Percentiles rank a stretch among this genome's conserved stretches.
Evolutionary conservation across 2,113 vertebrate genomes (phyloP).

Genomic region (Plotosus lineatus): DNA sequence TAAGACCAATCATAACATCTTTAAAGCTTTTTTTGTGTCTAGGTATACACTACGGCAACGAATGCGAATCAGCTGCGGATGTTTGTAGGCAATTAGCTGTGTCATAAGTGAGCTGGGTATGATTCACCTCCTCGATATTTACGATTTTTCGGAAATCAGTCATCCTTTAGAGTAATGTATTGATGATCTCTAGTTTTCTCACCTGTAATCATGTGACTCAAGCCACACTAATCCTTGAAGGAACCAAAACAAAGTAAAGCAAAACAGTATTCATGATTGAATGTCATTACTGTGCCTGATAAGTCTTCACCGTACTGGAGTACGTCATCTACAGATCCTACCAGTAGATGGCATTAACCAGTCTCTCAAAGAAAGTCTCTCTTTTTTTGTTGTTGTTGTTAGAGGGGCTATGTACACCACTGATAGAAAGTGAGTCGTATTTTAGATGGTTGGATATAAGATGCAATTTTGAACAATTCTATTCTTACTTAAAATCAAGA

Average conservation of each 20-base stretch:
- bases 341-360: slow-evolving; percentile 62
- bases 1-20: slow-evolving; percentile 23
- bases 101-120: slow-evolving; percentile 27
- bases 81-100: neutral
- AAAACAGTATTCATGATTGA: neutral
- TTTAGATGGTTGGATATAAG: neutral
- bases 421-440: neutral
- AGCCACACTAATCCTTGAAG: neutral
- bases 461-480: neutral
- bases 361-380: slow-evolving; percentile 41
- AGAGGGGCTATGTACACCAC: slow-evolving; percentile 1
- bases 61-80: slow-evolving; percentile 8
- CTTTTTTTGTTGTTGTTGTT: neutral
- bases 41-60: slow-evolving; percentile 22
- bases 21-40: slow-evolving; percentile 11
- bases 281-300: neutral
- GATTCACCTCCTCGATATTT: slow-evolving; percentile 23
- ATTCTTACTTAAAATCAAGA: neutral
- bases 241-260: neutral
- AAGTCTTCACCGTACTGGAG: neutral
- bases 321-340: slow-evolving; percentile 33
- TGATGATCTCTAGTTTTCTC: slow-evolving; percentile 1
- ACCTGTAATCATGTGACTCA: slow-evolving; percentile 34
- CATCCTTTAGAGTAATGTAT: neutral
- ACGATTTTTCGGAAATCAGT: slow-evolving; percentile 13